Percentiles rank a stretch among this genome's conserved stretches.
Conservation (phyloP, 2,797 vertebrate species). For the Okamejei kenojei region DNA sequence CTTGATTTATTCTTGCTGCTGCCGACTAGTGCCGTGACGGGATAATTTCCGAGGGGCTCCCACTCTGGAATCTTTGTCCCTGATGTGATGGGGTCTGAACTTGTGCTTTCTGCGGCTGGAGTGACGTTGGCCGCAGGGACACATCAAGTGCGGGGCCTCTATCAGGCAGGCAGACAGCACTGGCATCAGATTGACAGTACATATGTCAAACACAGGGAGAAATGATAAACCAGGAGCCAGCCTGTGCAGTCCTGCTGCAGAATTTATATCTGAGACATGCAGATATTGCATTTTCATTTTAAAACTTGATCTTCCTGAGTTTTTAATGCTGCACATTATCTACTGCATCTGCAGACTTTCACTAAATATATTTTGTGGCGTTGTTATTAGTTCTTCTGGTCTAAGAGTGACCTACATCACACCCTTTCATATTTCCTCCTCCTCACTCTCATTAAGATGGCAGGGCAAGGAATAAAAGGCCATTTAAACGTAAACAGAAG, state of each 20-base stretch:
- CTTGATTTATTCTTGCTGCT: slow-evolving; percentile 21
- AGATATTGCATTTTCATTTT: slow-evolving; percentile 15
- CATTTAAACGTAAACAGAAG: background rate
- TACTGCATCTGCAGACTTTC: background rate
- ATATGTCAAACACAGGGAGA: slow-evolving; percentile 24
- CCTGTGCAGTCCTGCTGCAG: background rate
- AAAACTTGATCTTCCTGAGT: background rate
- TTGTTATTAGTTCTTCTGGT: background rate
- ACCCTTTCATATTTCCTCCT: background rate
- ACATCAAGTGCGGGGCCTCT: slow-evolving; percentile 11
- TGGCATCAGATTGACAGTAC: slow-evolving; percentile 32
- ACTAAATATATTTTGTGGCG: background rate
- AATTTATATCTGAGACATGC: background rate
- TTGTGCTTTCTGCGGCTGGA: slow-evolving; percentile 21
- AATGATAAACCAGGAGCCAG: slow-evolving; percentile 31
- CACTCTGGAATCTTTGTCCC: background rate
- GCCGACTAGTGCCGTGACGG: background rate
- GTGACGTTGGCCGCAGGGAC: background rate
- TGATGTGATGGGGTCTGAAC: slow-evolving; percentile 12
- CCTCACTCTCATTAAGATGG: background rate
- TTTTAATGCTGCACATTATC: background rate
- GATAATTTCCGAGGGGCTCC: background rate
- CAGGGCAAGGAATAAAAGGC: background rate
- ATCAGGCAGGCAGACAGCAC: slow-evolving; percentile 13
- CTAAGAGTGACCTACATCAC: background rate